A percentile compares a stretch with the other conserved stretches of the same genome.
phyloP scores from a whole-genome alignment of 2,797 vertebrate species.

The Phalloptychus januarius region DNA sequence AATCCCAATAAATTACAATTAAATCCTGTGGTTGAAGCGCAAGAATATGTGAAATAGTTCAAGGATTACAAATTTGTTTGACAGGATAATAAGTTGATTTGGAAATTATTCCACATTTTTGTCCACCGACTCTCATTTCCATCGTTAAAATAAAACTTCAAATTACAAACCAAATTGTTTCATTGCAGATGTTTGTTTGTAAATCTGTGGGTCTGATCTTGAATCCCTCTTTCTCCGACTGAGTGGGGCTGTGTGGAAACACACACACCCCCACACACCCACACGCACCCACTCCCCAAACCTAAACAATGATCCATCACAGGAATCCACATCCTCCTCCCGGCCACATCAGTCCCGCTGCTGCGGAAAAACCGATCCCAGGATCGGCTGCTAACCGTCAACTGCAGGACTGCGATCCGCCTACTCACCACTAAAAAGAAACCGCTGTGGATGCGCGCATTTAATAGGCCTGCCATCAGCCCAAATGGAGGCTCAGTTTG shows the following conservation, averaged over 20 bases:
- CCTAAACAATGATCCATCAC: conserved; percentile 60
- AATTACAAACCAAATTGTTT: conserved; percentile 8
- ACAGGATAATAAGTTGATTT: conserved; percentile 3
- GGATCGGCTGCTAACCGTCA: conserved; percentile 79
- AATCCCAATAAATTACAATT: background rate
- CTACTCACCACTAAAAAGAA: conserved; percentile 84
- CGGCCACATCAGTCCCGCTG: conserved; percentile 80
- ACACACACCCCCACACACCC: conserved; percentile 20
- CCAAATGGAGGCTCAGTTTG: conserved; percentile 69
- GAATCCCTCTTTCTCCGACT: conserved; percentile 50
- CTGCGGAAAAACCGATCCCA: conserved; percentile 79
- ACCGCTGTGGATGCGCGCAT: conserved; percentile 75
- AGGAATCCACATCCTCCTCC: conserved; percentile 81
- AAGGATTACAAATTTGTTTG: background rate
- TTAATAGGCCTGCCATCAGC: conserved; percentile 77
- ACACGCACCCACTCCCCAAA: conserved; percentile 28
- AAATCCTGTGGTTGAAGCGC: background rate
- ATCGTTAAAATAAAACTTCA: background rate
- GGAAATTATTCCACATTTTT: background rate
- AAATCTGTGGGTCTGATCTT: conserved; percentile 32
- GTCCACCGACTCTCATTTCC: background rate
- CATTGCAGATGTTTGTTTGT: conserved; percentile 45
- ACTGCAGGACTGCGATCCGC: conserved; percentile 69
- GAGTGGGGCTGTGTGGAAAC: conserved; percentile 54
- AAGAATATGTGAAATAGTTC: background rate